Conservation (phyloP, 2,888 invertebrate species). For the Drepana falcataria region DNA sequence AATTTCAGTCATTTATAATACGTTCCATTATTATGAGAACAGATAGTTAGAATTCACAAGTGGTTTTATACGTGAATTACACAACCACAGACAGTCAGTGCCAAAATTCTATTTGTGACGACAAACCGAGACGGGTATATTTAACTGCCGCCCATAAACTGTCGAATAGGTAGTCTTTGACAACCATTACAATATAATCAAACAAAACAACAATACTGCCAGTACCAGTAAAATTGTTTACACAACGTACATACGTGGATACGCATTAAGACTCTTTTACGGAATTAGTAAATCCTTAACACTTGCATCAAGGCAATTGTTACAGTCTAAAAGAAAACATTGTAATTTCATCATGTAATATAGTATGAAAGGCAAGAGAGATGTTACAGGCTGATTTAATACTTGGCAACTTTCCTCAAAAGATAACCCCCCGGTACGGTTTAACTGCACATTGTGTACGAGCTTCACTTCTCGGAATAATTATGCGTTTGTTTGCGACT, state of each 20-base stretch:
- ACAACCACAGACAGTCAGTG: conserved; percentile 74
- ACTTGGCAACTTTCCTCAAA: conserved; percentile 39
- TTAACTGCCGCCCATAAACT: conserved; percentile 77
- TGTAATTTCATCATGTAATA: background rate
- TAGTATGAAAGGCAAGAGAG: background rate
- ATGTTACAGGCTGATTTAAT: background rate
- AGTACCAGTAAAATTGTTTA: conserved; percentile 1
- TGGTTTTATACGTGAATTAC: conserved; percentile 72
- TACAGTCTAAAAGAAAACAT: too few relatives aligned
- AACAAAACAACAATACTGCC: conserved; percentile 26
- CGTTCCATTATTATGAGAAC: conserved; percentile 41
- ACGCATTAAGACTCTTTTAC: conserved; percentile 1
- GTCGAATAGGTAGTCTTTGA: conserved; percentile 61
- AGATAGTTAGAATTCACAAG: conserved; percentile 65
- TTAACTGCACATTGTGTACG: conserved; percentile 48
- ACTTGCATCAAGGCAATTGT: background rate
- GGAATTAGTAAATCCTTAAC: background rate
- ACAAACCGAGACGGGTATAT: conserved; percentile 76
- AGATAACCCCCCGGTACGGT: conserved; percentile 27
- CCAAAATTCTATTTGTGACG: conserved; percentile 78
- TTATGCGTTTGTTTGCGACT: conserved; percentile 67
- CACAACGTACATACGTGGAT: conserved; percentile 14
- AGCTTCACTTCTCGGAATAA: conserved; percentile 57
- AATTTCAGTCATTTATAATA: conserved; percentile 21
- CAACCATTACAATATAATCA: conserved; percentile 42